phyloP scores from a whole-genome alignment of 2,888 invertebrate species.

The Norana najaformis region DNA sequence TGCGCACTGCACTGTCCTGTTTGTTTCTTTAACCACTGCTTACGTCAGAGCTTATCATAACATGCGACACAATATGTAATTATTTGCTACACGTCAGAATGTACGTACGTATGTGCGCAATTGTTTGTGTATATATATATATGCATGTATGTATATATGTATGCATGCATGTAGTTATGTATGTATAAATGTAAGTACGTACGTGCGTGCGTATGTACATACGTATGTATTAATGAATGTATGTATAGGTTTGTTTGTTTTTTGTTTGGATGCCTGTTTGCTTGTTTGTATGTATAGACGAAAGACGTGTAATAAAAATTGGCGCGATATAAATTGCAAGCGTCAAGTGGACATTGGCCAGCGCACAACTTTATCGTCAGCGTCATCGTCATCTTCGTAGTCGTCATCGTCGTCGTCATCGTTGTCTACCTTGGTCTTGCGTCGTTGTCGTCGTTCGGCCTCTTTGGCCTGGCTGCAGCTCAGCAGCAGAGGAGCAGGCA shows the following conservation, averaged over 20 bases:
- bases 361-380: conserved; percentile 26
- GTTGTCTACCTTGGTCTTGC: background rate
- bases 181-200: background rate
- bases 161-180: background rate
- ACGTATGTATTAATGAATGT: too few species aligned
- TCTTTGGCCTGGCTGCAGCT: background rate
- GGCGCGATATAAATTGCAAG: conserved; percentile 30
- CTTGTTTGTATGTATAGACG: background rate
- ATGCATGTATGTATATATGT: background rate
- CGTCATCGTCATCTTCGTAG: conserved; percentile 24
- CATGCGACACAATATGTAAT: background rate
- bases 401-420: conserved; percentile 29
- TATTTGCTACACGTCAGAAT: background rate
- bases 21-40: background rate
- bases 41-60: background rate
- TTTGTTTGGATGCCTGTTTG: too few species aligned
- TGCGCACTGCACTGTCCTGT: background rate
- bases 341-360: conserved; percentile 14
- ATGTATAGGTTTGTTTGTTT: too few species aligned
- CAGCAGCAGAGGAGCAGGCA: background rate
- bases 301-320: background rate
- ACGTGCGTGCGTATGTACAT: background rate
- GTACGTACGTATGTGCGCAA: background rate
- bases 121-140: background rate
- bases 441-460: background rate